phyloP scores from a whole-genome alignment of 2,113 vertebrate genomes.

The Aythya baeri region DNA sequence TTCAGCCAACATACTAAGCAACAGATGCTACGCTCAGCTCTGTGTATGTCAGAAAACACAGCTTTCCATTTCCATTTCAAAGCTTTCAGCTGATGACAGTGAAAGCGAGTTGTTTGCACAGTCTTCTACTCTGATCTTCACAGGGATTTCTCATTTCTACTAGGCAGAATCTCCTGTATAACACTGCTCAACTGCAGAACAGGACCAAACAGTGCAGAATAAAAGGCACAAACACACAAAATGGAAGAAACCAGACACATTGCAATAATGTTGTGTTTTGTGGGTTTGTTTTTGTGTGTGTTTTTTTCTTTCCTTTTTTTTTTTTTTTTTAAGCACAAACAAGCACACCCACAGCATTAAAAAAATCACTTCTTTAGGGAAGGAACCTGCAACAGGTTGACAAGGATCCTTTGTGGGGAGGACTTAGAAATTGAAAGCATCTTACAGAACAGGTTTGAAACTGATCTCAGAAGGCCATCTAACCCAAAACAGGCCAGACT shows the following conservation, averaged over 20 bases:
- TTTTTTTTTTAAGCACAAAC: no score
- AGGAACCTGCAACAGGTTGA: not conserved
- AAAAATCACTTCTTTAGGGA: not conserved
- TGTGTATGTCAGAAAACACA: not conserved
- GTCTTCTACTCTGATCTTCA: constrained; percentile 3
- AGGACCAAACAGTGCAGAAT: not conserved
- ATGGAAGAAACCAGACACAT: not conserved
- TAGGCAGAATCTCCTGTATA: not conserved
- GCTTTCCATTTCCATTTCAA: constrained; percentile 28
- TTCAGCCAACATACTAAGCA: not conserved
- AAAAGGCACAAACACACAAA: not conserved
- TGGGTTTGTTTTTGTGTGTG: no score
- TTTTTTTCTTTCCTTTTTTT: no score
- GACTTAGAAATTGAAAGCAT: not conserved
- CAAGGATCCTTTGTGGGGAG: not conserved
- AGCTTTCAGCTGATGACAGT: not conserved
- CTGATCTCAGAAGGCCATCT: not conserved
- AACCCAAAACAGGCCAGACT: not conserved
- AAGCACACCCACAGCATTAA: not conserved
- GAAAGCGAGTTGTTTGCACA: not conserved
- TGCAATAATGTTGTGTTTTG: not conserved
- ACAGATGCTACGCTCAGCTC: not conserved
- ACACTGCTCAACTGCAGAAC: not conserved
- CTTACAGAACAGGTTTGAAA: not conserved
- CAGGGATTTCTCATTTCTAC: not conserved